Evolutionary conservation across 2,113 vertebrate species (phyloP), one percentile per base, ranked within the genome.

Genomic region (Phalacrocorax aristotelis): DNA sequence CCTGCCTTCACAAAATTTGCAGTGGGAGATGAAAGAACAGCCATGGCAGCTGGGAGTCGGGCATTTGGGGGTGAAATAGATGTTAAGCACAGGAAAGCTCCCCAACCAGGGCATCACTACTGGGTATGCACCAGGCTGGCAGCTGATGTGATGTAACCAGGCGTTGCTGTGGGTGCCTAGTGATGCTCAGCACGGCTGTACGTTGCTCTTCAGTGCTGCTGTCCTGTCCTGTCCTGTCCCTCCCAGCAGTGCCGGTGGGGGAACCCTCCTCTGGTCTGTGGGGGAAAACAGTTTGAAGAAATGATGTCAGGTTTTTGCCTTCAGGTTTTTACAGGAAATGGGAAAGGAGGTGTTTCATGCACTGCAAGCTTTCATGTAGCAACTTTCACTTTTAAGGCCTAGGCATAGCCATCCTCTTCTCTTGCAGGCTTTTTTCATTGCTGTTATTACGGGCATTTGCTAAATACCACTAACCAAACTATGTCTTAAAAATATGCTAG

Each of bases 331-430:
- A 34, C 21, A 60, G 79, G 40, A 38, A 83, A 75, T 1, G 4
- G 66, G 27, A 51, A 54, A 52, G 30, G n/a, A 44, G 40, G 15
- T 10, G 10, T 82, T 89, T 66, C 0, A 2, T 38, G 62, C 23
- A 30, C 17, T 2, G 6, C 46, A 51, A 38, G 61, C 2, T 3
- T 23, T 80, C 19, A 29, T 1, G 0, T 57, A n/a, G 21, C 38
- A 51, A 32, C 25, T 60, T 76, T 90, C 15, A 5, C 49, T 58
- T 11, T 19, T 30, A 52, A 52, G 7, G 8, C 52, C 12, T 16
- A 7, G 14, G 20, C 3, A 0, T 27, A 75, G 69, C 64, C 27
- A 16, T n/a, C 34, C 42, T 72, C 29, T 65, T 40, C 20, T 70
- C n/a, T 64, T 20, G 16, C 15, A 51, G 38, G 15, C 38, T 66